Evolutionary conservation across 2,888 invertebrate species (phyloP), one percentile per base, ranked within the genome.

Genomic region (Drosophila vallismaia): DNA sequence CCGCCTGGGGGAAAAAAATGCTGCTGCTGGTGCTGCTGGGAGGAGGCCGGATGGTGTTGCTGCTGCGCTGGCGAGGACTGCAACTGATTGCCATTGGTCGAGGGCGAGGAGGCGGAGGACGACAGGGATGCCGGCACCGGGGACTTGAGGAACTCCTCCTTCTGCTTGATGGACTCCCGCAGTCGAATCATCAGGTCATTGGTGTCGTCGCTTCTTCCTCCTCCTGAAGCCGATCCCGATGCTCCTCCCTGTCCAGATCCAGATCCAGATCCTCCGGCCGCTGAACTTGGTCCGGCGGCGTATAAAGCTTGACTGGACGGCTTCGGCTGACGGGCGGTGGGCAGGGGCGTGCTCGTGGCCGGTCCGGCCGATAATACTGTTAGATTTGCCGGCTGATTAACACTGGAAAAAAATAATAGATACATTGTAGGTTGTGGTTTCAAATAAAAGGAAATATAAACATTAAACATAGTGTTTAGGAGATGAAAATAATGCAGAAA

Each of bases 131-230:
- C 40, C 33, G 91, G 89, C 67, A 90, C 71, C 51, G 96, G 95
- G 77, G 95, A 93, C 89, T 95, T 94, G 66, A 97, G 93, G 91
- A 97, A 97, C 86, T 97, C 97, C 90, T 97, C 97, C 91, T 97
- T 97, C 89, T 97, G 96, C 89, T 97, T 97, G 86, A 96, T 95
- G 88, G 96, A 97, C 91, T 96, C 96, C 78, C 96, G 94, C 90
- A 96, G 93, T 92, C 96, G 94, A 75, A 94, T 94, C 93, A 96
- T 94, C 85, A 89, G 86, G 70, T 91, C 91, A 78, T 88, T 91
- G 59, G 83, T 86, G 28, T 83, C 82, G 1, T 67, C 57, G 26
- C 76, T 45, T 36, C 6, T n/a, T 3, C 54, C 74, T 14, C 38
- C 53, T 4, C 45, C 51, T 4, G 38, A 19, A 12, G 48, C 51